Percentiles rank a stretch among this genome's conserved stretches.
phyloP scores from a whole-genome alignment of 2,797 vertebrate species.

The Oreochromis mossambicus region DNA sequence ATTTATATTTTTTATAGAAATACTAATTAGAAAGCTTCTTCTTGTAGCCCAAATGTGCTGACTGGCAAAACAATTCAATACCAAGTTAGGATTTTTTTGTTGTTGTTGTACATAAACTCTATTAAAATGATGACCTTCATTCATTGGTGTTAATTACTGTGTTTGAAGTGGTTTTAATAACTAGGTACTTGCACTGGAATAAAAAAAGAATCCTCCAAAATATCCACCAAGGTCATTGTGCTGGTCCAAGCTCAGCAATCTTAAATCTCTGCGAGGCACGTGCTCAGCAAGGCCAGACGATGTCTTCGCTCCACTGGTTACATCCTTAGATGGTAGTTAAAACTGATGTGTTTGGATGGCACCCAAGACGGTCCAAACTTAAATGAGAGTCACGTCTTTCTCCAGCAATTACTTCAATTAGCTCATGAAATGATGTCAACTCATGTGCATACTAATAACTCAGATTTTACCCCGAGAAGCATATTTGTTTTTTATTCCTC shows the following conservation, averaged over 20 bases:
- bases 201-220: background rate
- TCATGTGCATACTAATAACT: background rate
- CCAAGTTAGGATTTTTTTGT: background rate
- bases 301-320: background rate
- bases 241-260: background rate
- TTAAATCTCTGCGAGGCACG: background rate
- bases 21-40: background rate
- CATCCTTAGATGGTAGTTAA: conserved; percentile 22
- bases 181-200: background rate
- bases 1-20: background rate
- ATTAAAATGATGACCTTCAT: background rate
- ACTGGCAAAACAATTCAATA: background rate
- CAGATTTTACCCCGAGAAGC: background rate
- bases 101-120: background rate
- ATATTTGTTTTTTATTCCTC: background rate
- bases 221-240: background rate
- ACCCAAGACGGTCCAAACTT: background rate
- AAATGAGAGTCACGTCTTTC: background rate
- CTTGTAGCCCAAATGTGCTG: background rate
- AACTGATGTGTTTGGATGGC: background rate
- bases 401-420: background rate
- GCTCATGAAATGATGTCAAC: background rate
- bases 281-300: background rate
- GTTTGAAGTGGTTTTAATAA: background rate
- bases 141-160: background rate